Base-by-base conservation (phyloP, 1,140 invertebrate genomes). In the Agrypnia vestita region DNA sequence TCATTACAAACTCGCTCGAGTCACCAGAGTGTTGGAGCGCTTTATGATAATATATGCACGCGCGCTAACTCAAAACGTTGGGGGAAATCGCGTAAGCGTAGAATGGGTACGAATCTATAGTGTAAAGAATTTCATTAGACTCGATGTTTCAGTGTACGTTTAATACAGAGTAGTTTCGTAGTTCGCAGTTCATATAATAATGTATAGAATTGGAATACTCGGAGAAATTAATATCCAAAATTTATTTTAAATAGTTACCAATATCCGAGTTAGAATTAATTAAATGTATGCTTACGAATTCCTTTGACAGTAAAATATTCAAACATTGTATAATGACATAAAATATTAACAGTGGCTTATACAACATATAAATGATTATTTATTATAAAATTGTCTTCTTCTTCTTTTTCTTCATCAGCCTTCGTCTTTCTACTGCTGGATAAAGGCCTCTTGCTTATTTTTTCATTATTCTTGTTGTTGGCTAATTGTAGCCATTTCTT, bases 1-100 rank as follows among this genome's bases (percentile, higher is more conserved):
- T 72, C 79, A 62, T 35, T 43, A 76, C 78, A 75, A 35, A 53
- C 78, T 74, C 46, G 43, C 43, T 64, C 56, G 15, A 64, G 15
- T 73, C 78, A 62, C 53, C n/a, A 1, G 47, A 59, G 67, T 19
- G 25, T 35, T 35, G 17, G 67, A 25, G 11, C 46, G 1, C 67
- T 71, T 15, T 19, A 7, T 49, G 15, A 19, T 46, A n/a, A 12
- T 67, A 43, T 8, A 4, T 46, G 43, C 17, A 19, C 17, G 56
- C 10, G 12, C 56, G 25, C 25, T 35, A 35, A 35, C 25, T 35
- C 25, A 35, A 35, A 35, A 35, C 6, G 25, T 35, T 35, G 25
- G 25, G 25, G 25, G 25, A 35, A 35, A 35, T 35, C 25, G 6
- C 25, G 25, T 35, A 35, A 35, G 6, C 6, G 25, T 35, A 35